Base-by-base conservation (phyloP, 64 coral and sea anemone species). In the Anthopleura sola region DNA sequence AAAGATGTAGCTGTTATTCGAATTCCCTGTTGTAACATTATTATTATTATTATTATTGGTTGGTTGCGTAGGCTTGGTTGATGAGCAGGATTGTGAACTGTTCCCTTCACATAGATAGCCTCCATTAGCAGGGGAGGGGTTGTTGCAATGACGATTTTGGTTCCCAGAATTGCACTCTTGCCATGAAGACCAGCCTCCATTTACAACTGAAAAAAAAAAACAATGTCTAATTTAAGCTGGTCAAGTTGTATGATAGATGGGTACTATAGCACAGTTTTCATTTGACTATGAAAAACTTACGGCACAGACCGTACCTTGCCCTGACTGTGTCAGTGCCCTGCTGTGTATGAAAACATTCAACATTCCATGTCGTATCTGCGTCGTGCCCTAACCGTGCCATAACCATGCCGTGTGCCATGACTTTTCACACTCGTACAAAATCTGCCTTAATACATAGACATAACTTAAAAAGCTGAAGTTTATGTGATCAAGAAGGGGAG, bases 111-210 rank as follows among this genome's bases (percentile, higher is more conserved):
- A 91, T 14, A 55, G 15, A 32, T 81, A 50, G 29, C 89, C 89
- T 50, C 89, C 89, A 91, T 86, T 91, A 33, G 49, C 83, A 80
- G 46, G 89, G 12, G 12, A 32, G 17, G 89, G 89, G 23, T 36
- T 91, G 51, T 86, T 79, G 68, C 89, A 91, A 5, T 81, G 39
- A 11, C 89, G 89, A 64, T 16, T 68, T 60, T 91, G 83, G 66
- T 19, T 58, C 28, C 84, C 79, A 49, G 38, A 84, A 21, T 40
- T 44, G 37, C 89, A 91, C 54, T 91, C 5, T 51, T 83, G 75
- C 89, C 89, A 91, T 15, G 57, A 36, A 33, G 76, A 91, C 89
- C 89, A 91, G 20, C 89, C 89, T 51, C 89, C 89, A 86, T 91
- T 37, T 3, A 81, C 37, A 12, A 91, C 89, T 91, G 21, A 71